Evolutionary conservation across 1,140 invertebrate genomes (phyloP).

Genomic region (Cydia pomonella): DNA sequence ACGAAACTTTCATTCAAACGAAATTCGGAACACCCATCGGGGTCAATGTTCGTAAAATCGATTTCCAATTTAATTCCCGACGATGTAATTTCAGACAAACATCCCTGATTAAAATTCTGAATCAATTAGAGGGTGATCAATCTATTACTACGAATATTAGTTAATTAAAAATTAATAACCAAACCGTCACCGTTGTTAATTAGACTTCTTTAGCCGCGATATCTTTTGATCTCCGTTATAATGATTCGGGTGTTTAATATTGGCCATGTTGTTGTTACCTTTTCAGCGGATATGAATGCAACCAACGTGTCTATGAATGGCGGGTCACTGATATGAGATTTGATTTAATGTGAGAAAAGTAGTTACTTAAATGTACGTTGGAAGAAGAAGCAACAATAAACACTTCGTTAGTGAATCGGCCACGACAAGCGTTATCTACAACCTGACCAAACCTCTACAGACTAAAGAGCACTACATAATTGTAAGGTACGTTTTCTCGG

Average conservation of each 20-base stretch:
- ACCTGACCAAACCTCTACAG: too few species aligned
- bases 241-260: background rate
- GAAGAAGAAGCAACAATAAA: too few species aligned
- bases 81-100: constrained; percentile 1
- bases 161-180: constrained; percentile 22
- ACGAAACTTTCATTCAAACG: background rate
- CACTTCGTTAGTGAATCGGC: too few species aligned
- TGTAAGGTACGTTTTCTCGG: too few species aligned
- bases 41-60: background rate
- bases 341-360: too few species aligned
- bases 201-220: background rate
- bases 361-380: too few species aligned
- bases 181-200: background rate
- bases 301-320: too few species aligned
- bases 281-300: too few species aligned
- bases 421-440: too few species aligned
- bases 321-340: too few species aligned
- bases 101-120: constrained; percentile 1
- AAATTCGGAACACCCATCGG: background rate
- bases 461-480: too few species aligned
- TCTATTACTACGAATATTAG: background rate
- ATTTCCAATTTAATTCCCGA: background rate
- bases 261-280: background rate
- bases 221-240: background rate
- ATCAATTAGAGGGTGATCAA: constrained; percentile 4